phyloP scores from a whole-genome alignment of 1,140 invertebrate genomes.

The Whitmania pigra region DNA sequence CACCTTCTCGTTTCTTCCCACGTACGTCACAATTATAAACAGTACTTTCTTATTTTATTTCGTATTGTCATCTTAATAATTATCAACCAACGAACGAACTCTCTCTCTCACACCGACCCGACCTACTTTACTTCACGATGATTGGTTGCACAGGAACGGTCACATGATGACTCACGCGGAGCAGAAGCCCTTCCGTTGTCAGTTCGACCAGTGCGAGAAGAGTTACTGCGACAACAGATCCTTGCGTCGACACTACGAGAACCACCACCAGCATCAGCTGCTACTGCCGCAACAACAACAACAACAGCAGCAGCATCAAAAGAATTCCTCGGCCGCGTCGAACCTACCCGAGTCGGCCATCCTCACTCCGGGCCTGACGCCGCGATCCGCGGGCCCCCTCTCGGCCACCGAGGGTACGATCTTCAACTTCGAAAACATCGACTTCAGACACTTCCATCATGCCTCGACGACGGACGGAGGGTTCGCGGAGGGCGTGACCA shows the following conservation, averaged over 20 bases:
- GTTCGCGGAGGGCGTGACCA: background rate
- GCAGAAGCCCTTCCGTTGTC: background rate
- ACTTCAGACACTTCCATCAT: background rate
- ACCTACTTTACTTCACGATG: too few relatives aligned
- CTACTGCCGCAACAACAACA: background rate
- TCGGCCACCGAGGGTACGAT: background rate
- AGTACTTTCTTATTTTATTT: too few relatives aligned
- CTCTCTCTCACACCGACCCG: too few relatives aligned
- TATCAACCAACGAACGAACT: too few relatives aligned
- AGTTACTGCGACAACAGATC: conserved; percentile 4
- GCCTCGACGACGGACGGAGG: background rate
- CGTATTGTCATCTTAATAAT: too few relatives aligned
- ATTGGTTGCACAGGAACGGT: background rate
- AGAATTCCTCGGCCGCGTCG: background rate
- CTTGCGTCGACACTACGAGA: conserved; percentile 3
- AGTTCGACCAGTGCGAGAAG: conserved; percentile 2
- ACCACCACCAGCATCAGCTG: background rate
- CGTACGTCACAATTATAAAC: too few relatives aligned
- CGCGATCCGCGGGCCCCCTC: background rate
- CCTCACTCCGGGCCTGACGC: conserved; percentile 14
- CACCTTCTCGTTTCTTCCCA: too few relatives aligned
- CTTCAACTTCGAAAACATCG: conserved; percentile 10
- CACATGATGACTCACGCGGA: conserved; percentile 11
- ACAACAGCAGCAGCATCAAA: background rate
- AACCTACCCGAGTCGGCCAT: background rate